Evolutionary conservation across 1,140 invertebrate species (phyloP), one percentile per base, ranked within the genome.

Genomic region (Physella acuta): DNA sequence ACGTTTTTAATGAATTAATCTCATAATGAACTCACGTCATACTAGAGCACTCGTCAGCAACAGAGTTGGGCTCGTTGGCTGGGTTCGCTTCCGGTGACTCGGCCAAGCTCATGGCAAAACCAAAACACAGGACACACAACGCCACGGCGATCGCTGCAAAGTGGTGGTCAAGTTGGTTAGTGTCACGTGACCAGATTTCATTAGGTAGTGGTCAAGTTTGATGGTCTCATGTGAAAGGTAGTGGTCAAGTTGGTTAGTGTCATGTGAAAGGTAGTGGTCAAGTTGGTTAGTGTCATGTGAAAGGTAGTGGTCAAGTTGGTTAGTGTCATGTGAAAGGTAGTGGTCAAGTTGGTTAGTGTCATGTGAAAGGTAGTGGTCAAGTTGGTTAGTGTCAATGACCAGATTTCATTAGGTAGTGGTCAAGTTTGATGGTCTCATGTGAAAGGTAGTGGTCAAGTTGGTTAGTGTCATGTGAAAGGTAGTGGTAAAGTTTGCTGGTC

Each of bases 21-120:
- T 73, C 33, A 73, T 72, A 16, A 74, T 68, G 24, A 75, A 73
- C 20, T 74, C 72, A n/a, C n/a, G n/a, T n/a, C n/a, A n/a, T n/a
- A n/a, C n/a, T n/a, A n/a, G n/a, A n/a, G 39, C 39, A 44, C 20
- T 11, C 8, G 39, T 44, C 39, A 8, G 8, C 39, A 8, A 44
- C 20, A 44, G 39, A 20, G 39, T 44, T 44, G 8, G 1, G 20
- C 1, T 61, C 59, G 37, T 37, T n/a, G 11, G 20, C 2, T 3
- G 17, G 28, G 1, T 2, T 24, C 1, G 36, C 34, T 24, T 20
- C 16, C 5, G 59, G 59, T 1, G 59, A 61, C 8, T 61, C 37
- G 20, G 28, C 2, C 8, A 37, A 36, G 17, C 11, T n/a, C 1
- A 61, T 31, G 26, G 37, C 5, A 24, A 61, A 61, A 2, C 59